phyloP scores from a whole-genome alignment of 2,888 invertebrate species.

The Leptura quadrifasciata region DNA sequence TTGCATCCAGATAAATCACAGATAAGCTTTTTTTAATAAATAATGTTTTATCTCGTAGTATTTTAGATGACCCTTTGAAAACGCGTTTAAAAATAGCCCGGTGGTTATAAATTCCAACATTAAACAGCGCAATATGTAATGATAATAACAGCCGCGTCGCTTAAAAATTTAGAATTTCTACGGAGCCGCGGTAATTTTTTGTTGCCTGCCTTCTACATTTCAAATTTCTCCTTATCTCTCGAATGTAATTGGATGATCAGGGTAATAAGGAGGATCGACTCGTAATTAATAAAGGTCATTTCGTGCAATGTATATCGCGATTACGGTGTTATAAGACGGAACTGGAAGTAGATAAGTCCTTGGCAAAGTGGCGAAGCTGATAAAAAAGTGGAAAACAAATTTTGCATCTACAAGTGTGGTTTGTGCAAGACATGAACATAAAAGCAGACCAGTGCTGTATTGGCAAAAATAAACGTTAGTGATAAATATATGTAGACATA shows the following conservation, averaged over 20 bases:
- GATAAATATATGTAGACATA: too few relatives aligned
- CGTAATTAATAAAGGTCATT: constrained; percentile 9
- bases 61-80: neutral
- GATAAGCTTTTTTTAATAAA: neutral
- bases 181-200: too few relatives aligned
- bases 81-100: neutral
- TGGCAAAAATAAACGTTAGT: too few relatives aligned
- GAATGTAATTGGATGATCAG: too few relatives aligned
- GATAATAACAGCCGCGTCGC: too few relatives aligned
- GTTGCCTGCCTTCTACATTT: too few relatives aligned
- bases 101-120: neutral
- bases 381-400: constrained; percentile 13
- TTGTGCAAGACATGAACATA: too few relatives aligned
- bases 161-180: neutral
- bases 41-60: neutral
- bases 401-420: too few relatives aligned
- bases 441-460: too few relatives aligned
- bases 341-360: constrained; percentile 34
- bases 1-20: neutral
- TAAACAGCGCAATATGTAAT: neutral
- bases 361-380: neutral
- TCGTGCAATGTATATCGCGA: neutral
- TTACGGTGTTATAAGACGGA: constrained; percentile 15
- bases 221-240: neutral
- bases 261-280: neutral